phyloP scores from a whole-genome alignment of 1,140 invertebrate genomes.

The Temnothorax nylanderi region DNA sequence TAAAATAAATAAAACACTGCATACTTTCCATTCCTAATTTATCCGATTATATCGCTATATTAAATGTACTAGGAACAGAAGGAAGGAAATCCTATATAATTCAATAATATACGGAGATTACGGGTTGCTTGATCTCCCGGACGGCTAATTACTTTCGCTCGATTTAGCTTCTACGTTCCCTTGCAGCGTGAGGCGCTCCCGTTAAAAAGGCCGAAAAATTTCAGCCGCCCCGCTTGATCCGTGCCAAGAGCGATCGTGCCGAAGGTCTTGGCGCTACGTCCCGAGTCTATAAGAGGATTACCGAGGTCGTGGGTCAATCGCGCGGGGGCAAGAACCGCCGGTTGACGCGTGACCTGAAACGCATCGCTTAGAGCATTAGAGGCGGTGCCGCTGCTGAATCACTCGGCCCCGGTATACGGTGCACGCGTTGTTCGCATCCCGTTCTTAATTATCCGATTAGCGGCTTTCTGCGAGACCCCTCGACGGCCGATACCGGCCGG shows the following conservation, averaged over 20 bases:
- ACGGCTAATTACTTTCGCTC: neutral
- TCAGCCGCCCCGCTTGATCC: neutral
- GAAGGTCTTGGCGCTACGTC: constrained; percentile 58
- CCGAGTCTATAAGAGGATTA: constrained; percentile 69
- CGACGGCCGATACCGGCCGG: neutral
- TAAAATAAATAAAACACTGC: neutral
- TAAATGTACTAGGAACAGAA: neutral
- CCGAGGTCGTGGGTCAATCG: constrained; percentile 67
- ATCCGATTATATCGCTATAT: neutral
- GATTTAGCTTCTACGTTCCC: neutral
- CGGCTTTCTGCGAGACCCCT: constrained; percentile 3
- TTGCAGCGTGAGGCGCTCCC: neutral
- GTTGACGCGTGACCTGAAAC: constrained; percentile 81
- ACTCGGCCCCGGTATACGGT: constrained; percentile 72
- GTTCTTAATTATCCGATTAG: constrained; percentile 69
- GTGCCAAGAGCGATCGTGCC: constrained; percentile 46
- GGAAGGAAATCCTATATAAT: neutral
- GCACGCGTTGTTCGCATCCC: constrained; percentile 66
- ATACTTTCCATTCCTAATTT: neutral
- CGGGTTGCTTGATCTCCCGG: neutral
- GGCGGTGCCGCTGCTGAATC: constrained; percentile 77
- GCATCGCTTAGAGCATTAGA: constrained; percentile 65
- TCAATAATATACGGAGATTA: neutral
- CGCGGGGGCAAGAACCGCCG: constrained; percentile 75
- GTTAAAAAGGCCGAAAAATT: constrained; percentile 42